phyloP scores from a whole-genome alignment of 2,113 vertebrate genomes.

The Tichodroma muraria region DNA sequence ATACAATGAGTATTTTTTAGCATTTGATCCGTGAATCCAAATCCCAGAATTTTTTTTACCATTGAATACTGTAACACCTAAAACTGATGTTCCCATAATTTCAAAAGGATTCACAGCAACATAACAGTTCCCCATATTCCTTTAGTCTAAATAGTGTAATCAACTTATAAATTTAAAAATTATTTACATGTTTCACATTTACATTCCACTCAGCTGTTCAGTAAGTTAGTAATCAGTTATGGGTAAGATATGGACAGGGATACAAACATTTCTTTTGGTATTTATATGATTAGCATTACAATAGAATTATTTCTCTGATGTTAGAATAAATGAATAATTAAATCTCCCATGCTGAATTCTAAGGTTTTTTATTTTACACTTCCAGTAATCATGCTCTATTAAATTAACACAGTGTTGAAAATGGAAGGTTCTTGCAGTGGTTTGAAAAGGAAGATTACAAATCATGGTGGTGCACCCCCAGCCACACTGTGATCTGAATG shows the following conservation, averaged over 20 bases:
- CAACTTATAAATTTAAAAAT: neutral
- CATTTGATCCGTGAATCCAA: neutral
- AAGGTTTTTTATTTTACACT: neutral
- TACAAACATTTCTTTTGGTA: neutral
- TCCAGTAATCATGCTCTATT: neutral
- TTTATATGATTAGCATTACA: neutral
- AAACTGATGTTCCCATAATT: neutral
- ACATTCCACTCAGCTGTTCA: constrained; percentile 1
- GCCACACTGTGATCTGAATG: accelerated
- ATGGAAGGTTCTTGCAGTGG: neutral
- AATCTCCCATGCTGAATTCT: neutral
- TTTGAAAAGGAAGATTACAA: neutral
- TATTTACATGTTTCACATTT: neutral
- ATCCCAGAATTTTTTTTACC: neutral
- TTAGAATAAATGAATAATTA: neutral
- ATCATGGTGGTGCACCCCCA: neutral
- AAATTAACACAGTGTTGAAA: neutral
- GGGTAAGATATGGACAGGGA: neutral
- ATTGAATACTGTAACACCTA: neutral
- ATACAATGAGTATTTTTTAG: neutral
- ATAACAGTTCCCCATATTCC: neutral
- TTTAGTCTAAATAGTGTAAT: neutral
- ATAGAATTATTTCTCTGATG: neutral
- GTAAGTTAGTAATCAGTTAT: neutral
- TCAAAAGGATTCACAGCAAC: neutral